Base-by-base conservation (phyloP, 2,113 vertebrate genomes). In the Daphoenositta chrysoptera region DNA sequence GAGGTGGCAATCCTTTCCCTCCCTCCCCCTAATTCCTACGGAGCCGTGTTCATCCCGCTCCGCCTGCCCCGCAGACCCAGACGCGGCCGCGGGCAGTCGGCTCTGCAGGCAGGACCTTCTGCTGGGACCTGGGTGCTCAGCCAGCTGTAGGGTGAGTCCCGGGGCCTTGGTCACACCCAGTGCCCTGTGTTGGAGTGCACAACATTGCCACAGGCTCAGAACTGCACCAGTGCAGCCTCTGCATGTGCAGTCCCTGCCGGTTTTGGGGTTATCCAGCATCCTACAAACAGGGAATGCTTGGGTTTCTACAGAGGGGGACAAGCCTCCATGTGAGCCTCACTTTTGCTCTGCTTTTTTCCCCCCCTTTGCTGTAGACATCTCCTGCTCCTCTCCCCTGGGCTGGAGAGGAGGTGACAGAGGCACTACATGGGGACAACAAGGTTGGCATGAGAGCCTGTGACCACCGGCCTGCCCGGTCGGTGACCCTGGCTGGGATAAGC, bases 21-120 rank as follows among this genome's bases (percentile, higher is more conserved):
- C 88, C 95, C 85, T 85, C 82, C 85, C 84, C 53, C 33, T 72
- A 4, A 11, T 7, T 61, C 76, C 87, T 64, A 9, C 11, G 27
- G 64, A 82, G 58, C 64, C 15, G 2, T 1, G 6, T 53, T 65
- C 11, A 33, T 11, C 56, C 82, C 0, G 1, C 75, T 45, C 64
- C 2, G 2, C 37, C 44, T 27, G 60, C 57, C 70, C 58, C 2
- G 2, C 84, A 23, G 19, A 33, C 24, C 60, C 70, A 3, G 14
- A 53, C 28, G 1, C 0, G 7, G 70, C 19, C 17, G 6, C 1
- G 3, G 48, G 81, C 58, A 16, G 15, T 18, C 0, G 0, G 79
- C 60, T 91, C 95, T 18, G 71, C 76, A 15, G 28, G 84, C 66
- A 33, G 68, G 42, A 54, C 37, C 57, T 44, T 48, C 90, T 69